Conservation (phyloP, 2,888 invertebrate genomes). For the Rambutsinella grinnellia region DNA sequence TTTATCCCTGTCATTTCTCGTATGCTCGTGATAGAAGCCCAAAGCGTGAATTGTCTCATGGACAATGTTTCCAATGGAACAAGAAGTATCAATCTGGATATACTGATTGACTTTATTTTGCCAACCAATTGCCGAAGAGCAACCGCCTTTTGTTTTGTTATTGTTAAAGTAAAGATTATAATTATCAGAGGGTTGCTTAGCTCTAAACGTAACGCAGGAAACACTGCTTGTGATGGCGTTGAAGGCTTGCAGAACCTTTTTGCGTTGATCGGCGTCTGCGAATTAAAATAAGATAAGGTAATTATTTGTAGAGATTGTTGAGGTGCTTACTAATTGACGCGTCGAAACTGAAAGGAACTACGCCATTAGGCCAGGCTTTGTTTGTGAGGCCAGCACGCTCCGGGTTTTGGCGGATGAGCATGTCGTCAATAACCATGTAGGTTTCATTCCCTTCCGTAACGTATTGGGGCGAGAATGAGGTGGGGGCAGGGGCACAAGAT, state of each 20-base stretch:
- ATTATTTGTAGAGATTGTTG: no score
- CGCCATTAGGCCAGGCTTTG: conserved; percentile 47
- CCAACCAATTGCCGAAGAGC: conserved; percentile 53
- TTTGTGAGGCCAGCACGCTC: conserved; percentile 41
- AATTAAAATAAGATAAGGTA: not conserved
- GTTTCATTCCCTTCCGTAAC: no score
- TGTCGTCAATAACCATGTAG: conserved; percentile 50
- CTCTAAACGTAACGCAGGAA: conserved; percentile 51
- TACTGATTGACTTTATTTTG: conserved; percentile 56
- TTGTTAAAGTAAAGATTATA: conserved; percentile 48
- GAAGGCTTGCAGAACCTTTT: conserved; percentile 36
- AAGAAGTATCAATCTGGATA: conserved; percentile 37
- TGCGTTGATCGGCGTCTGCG: conserved; percentile 44
- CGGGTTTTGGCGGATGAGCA: conserved; percentile 41
- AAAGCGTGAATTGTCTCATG: conserved; percentile 53
- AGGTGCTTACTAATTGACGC: conserved; percentile 23
- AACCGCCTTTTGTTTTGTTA: conserved; percentile 49
- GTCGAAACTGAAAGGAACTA: conserved; percentile 36
- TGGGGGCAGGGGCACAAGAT: no score
- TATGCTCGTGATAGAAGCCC: conserved; percentile 52
- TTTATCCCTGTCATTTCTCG: conserved; percentile 46
- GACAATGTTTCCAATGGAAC: conserved; percentile 52
- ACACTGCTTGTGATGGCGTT: conserved; percentile 22
- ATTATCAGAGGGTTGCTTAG: conserved; percentile 29
- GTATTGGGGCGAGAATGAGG: no score